Conservation (phyloP, 2,797 vertebrate species). For the Darevskia mixta region DNA sequence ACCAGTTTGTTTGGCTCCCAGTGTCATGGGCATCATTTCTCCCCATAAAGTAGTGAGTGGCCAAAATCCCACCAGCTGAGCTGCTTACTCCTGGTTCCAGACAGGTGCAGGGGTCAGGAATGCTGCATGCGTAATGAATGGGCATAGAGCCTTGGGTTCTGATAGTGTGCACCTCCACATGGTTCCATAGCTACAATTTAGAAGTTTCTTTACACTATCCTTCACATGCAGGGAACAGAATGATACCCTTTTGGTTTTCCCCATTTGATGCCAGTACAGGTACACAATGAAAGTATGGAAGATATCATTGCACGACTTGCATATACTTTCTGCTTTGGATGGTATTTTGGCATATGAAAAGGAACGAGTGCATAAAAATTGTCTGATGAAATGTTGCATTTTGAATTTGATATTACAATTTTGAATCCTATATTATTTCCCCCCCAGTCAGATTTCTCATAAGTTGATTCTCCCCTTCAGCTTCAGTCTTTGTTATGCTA, state of each 20-base stretch:
- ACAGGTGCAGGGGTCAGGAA: background rate
- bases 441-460: background rate
- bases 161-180: background rate
- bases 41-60: too few relatives aligned
- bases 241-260: background rate
- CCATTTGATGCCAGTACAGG: background rate
- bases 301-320: background rate
- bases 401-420: conserved; percentile 16
- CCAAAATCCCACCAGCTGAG: too few relatives aligned
- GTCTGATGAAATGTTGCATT: conserved; percentile 1
- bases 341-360: conserved; percentile 5
- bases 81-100: background rate
- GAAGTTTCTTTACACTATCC: background rate
- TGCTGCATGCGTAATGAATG: background rate
- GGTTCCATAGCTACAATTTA: background rate
- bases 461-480: conserved; percentile 5
- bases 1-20: background rate
- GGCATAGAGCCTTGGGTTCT: too few relatives aligned
- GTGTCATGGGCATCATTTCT: background rate
- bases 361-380: background rate
- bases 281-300: background rate
- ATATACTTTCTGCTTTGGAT: background rate
- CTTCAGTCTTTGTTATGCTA: conserved; percentile 36
- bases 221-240: background rate
- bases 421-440: background rate